phyloP scores from a whole-genome alignment of 2,888 invertebrate species.

The Luperina nickerlii region DNA sequence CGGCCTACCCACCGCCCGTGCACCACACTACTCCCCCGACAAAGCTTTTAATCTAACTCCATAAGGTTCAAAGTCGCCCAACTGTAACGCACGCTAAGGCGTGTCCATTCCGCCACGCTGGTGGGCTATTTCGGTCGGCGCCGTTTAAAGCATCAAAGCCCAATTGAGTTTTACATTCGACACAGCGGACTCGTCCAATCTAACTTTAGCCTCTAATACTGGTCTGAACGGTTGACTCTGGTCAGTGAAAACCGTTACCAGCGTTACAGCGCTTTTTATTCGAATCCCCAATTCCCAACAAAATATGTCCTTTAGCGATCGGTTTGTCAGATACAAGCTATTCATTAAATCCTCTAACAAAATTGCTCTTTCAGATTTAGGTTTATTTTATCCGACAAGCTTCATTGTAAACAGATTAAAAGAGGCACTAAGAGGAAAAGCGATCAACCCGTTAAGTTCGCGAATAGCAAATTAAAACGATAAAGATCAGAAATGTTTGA shows the following conservation, averaged over 20 bases:
- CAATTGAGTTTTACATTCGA: conserved; percentile 88
- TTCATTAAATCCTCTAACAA: conserved; percentile 54
- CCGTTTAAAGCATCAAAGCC: conserved; percentile 87
- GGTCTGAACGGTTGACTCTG: conserved; percentile 59
- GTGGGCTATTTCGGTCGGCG: conserved; percentile 82
- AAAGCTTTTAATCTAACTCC: conserved; percentile 30
- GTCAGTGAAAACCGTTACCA: conserved; percentile 67
- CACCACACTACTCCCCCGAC: conserved; percentile 26
- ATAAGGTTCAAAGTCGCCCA: conserved; percentile 66
- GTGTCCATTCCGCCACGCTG: conserved; percentile 69
- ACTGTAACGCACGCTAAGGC: conserved; percentile 35
- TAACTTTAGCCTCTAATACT: conserved; percentile 81
- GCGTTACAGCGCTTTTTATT: conserved; percentile 61
- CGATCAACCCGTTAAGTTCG: conserved; percentile 58
- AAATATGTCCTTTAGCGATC: conserved; percentile 60
- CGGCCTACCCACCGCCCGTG: conserved; percentile 67
- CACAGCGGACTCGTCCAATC: conserved; percentile 83
- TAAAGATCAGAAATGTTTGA: conserved; percentile 65
- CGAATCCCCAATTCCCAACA: conserved; percentile 40
- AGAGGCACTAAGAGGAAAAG: conserved; percentile 46
- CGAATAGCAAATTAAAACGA: conserved; percentile 61
- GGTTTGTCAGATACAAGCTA: conserved; percentile 45
- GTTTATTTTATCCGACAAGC: conserved; percentile 41
- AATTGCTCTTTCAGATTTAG: conserved; percentile 38
- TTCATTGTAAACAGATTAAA: conserved; percentile 56